Percentiles rank a stretch among this genome's conserved stretches.
Conservation (phyloP, 2,797 vertebrate genomes). For the Alcedo atthis region DNA sequence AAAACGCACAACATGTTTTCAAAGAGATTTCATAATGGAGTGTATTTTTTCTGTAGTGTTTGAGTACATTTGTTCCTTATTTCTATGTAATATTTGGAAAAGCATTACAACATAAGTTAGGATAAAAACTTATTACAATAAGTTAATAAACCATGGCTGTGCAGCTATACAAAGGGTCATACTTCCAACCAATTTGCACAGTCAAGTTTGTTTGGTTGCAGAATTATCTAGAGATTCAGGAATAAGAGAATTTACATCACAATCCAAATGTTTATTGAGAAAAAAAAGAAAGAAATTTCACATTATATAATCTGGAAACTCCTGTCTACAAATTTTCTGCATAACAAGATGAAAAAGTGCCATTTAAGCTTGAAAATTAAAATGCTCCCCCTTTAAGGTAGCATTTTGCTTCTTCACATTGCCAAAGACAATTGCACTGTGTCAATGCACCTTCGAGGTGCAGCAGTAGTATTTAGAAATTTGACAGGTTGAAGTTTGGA, state of each 20-base stretch:
- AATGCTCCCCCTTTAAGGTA: not conserved
- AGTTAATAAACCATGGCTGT: not conserved
- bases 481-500: not conserved
- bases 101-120: not conserved
- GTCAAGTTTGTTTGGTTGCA: not conserved
- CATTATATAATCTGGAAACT: not conserved
- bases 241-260: not conserved
- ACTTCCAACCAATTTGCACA: not conserved
- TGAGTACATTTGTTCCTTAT: not conserved
- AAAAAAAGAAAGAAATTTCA: not conserved
- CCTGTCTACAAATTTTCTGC: not conserved
- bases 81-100: not conserved
- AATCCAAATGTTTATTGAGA: not conserved
- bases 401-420: not conserved
- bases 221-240: not conserved
- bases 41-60: not conserved
- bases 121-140: not conserved
- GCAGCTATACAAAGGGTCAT: not conserved
- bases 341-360: not conserved
- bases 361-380: not conserved
- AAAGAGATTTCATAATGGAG: not conserved
- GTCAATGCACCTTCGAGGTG: not conserved
- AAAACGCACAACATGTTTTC: not conserved
- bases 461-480: not conserved
- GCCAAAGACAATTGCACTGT: not conserved